Evolutionary conservation across 1,140 invertebrate genomes (phyloP), one percentile per base, ranked within the genome.

Genomic region (Globodera ellingtonae): DNA sequence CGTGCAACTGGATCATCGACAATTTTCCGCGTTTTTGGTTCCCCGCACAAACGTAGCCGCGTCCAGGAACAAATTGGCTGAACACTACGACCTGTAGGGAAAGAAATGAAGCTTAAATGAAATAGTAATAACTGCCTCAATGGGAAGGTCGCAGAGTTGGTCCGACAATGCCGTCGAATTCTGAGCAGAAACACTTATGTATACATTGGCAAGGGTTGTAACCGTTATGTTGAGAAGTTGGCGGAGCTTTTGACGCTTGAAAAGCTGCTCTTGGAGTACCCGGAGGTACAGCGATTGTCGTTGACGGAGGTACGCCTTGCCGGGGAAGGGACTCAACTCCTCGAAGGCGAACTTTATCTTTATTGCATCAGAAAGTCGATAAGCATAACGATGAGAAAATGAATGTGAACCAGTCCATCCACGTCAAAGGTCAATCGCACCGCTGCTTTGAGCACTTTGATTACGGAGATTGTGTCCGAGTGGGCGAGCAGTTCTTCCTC

Each of bases 371-470:
- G 35, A 35, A 35, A 35, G 35, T 35, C 35, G 13, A n/a, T 10
- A 18, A 18, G 18, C 70, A 18, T 69, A 75, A 56, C 46, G 67
- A 65, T 69, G 1, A 6, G 18, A 62, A 3, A 6, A 62, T 18
- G 5, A 62, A 62, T 18, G 13, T 18, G 13, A 6, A 91, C 86
- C 6, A 92, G 84, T 35, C 90, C 90, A 78, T 92, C 91, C n/a
- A 90, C 86, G 85, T 92, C 91, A 84, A 89, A 91, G 7, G 90
- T 90, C 9, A 91, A 83, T 80, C 89, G 90, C 44, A 91, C 90
- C 48, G 90, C 90, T n/a, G 89, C 85, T 83, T 92, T 92, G 9
- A 92, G 83, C 62, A 91, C 90, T 81, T 91, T 90, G 90, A 92
- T 91, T 10, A 91, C 89, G 35, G 90, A 88, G 80, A 91, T 91